A percentile compares a stretch with the other conserved stretches of the same genome.
These are phyloP conservation scores for Epizoanthus ramosus DNA, from an alignment of 92 coral and sea anemone genomes.

Conservation along the genomic window DNA sequence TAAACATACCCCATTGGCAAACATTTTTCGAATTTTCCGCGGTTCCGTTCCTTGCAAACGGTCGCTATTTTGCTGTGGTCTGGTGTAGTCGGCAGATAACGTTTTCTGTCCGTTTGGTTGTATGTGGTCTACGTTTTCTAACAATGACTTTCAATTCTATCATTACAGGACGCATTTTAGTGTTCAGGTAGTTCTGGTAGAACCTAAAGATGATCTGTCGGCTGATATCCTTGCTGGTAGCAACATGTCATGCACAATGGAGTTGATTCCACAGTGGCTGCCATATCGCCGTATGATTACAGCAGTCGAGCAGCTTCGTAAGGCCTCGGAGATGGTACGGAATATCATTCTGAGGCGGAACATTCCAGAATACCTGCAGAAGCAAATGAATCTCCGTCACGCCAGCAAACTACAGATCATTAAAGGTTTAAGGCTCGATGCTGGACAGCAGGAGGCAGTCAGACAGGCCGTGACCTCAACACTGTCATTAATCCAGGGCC, in stretches of 20 bases:
- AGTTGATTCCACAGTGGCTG: slow-evolving; percentile 68
- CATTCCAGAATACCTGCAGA: slow-evolving; percentile 56
- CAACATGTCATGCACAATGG: slow-evolving; percentile 58
- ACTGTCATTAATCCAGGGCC: slow-evolving; percentile 82
- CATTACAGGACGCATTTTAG: slow-evolving; percentile 1
- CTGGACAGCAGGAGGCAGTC: slow-evolving; percentile 78
- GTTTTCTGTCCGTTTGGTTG: too few relatives aligned
- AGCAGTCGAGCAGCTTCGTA: slow-evolving; percentile 63
- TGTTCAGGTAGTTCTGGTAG: slow-evolving; percentile 52
- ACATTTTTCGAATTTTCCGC: too few relatives aligned
- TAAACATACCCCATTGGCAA: too few relatives aligned
- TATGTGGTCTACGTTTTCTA: too few relatives aligned
- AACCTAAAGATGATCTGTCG: slow-evolving; percentile 44
- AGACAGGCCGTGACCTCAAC: slow-evolving; percentile 71
- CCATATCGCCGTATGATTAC: slow-evolving; percentile 73
- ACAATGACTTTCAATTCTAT: background rate
- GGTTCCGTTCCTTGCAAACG: too few relatives aligned
- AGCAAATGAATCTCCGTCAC: slow-evolving; percentile 27
- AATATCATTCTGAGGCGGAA: slow-evolving; percentile 68
- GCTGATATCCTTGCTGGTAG: slow-evolving; percentile 39
- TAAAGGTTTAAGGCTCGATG: slow-evolving; percentile 58
- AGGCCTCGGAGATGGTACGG: slow-evolving; percentile 72
- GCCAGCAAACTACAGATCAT: slow-evolving; percentile 19
- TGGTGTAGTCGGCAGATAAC: too few relatives aligned
- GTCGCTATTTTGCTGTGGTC: too few relatives aligned